Evolutionary conservation across 2,113 vertebrate species (phyloP), one percentile per base, ranked within the genome.

Genomic region (Heteronetta atricapilla): DNA sequence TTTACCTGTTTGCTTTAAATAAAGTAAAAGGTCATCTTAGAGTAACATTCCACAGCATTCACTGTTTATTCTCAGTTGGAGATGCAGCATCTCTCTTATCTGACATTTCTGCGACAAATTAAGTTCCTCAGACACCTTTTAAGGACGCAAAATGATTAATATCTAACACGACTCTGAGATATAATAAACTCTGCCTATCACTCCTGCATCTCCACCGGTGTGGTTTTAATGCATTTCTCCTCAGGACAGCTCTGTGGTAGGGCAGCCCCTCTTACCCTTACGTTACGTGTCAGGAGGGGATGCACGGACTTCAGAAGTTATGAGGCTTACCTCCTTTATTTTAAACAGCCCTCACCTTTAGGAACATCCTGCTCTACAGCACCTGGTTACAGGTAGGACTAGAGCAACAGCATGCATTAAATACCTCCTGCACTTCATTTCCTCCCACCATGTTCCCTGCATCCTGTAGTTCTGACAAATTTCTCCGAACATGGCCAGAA

Each of bases 21-120:
- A 59, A 84, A 94, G 69, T 10, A 87, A 96, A 96, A 96, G 96
- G 96, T 94, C 91, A 91, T 84, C 94, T 82, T n/a, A 63, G 82
- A 80, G 72, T 91, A 91, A 67, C 84, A 22, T 90, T 84, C 81
- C 28, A 0, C 64, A 38, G 77, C 33, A 28, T 56, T 87, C 91
- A 46, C 69, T 89, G 87, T 59, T 93, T 91, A 22, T 64, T 89
- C 93, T 86, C 62, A 1, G 77, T 5, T 86, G 81, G 89, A 96
- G 56, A 42, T 3, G 4, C 7, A 0, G 84, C 46, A 29, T 87
- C 87, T 91, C 86, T 91, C 81, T 93, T 85, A 87, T 33, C 91
- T 94, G 96, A 94, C 94, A 96, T 96, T 96, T 94, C 84, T 89
- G 75, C 10, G 10, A 93, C 86, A 92, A 96, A 93, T 92, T 89